phyloP scores from a whole-genome alignment of 2,113 vertebrate genomes.

The Cephalopterus ornatus region DNA sequence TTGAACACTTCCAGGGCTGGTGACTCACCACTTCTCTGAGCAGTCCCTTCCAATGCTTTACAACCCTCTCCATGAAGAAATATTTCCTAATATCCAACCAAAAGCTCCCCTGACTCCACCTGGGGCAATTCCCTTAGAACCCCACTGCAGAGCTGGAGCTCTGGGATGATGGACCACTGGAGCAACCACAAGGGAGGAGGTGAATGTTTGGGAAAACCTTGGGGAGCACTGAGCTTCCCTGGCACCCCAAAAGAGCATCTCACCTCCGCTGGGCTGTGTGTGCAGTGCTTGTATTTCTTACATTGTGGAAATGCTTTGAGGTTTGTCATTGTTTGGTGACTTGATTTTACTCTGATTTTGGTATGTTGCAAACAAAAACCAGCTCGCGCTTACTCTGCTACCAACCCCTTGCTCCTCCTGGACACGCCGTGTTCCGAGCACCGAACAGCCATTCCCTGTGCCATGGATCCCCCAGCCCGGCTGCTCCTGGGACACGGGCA shows the following conservation, averaged over 20 bases:
- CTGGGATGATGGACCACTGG: background rate
- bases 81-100: accelerated
- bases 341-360: background rate
- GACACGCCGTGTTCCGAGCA: accelerated
- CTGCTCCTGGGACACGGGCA: accelerated
- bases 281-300: background rate
- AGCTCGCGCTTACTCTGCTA: accelerated
- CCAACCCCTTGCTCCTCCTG: no score
- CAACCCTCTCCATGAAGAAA: background rate
- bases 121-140: background rate
- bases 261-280: background rate
- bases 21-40: background rate
- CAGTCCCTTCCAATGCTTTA: background rate
- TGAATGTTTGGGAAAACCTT: accelerated
- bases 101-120: background rate
- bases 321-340: background rate
- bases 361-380: background rate
- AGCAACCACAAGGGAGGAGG: background rate
- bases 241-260: background rate
- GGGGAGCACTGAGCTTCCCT: background rate
- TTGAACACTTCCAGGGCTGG: background rate
- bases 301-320: accelerated
- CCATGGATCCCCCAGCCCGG: background rate
- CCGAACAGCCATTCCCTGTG: background rate
- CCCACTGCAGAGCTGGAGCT: background rate